A percentile compares a stretch with the other conserved stretches of the same genome.
Evolutionary conservation across 2,113 vertebrate species (phyloP).

Genomic region (Pao palembangensis): DNA sequence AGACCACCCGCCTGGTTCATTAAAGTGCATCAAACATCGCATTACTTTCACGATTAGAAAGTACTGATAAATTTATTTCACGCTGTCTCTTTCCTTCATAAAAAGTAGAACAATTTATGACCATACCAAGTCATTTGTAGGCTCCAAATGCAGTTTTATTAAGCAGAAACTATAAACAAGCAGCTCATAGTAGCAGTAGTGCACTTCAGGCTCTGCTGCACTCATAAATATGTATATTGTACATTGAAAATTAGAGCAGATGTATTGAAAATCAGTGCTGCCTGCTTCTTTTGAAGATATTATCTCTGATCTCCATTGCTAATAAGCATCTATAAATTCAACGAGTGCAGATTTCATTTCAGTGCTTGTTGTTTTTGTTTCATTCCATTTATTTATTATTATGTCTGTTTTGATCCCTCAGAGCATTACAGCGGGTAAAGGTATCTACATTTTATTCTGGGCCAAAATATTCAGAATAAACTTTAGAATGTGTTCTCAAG

Average conservation of each 20-base stretch:
- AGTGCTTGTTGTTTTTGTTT: no score
- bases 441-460: neutral
- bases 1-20: neutral
- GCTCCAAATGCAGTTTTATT: neutral
- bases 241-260: neutral
- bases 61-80: no score
- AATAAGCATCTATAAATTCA: neutral
- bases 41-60: neutral
- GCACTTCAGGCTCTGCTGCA: neutral
- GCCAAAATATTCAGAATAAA: neutral
- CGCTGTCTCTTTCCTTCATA: no score
- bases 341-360: no score
- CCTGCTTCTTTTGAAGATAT: neutral
- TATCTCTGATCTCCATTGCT: neutral
- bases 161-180: neutral
- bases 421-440: neutral
- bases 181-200: neutral
- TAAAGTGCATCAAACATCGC: neutral
- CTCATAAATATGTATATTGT: neutral
- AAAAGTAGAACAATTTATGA: neutral
- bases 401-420: neutral
- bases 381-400: no score
- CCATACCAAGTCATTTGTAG: neutral
- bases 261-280: neutral
- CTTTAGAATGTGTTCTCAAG: neutral